Evolutionary conservation across 2,113 vertebrate species (phyloP).

Genomic region (Todiramphus saurophagus): DNA sequence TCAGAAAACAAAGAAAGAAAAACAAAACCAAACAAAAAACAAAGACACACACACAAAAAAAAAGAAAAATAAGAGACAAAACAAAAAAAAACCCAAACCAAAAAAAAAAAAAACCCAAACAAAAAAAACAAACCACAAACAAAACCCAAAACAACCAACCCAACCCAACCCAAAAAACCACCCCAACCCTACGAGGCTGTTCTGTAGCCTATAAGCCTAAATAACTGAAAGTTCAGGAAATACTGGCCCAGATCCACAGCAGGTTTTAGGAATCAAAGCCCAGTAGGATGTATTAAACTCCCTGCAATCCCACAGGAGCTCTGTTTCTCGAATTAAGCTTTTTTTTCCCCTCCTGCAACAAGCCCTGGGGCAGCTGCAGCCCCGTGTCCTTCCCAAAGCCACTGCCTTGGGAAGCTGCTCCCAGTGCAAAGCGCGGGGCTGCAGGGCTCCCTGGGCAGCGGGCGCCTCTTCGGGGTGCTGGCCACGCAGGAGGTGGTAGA

Average conservation of each 20-base stretch:
- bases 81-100: background rate
- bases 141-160: background rate
- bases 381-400: background rate
- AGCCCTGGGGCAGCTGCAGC: background rate
- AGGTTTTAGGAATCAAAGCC: background rate
- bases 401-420: background rate
- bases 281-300: background rate
- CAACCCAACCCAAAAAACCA: background rate
- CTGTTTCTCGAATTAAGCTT: background rate
- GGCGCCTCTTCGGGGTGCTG: accelerated
- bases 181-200: background rate
- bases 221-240: background rate
- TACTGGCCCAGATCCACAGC: background rate
- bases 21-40: background rate
- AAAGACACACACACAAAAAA: too few species aligned
- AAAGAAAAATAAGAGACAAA: background rate
- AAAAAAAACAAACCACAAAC: too few species aligned
- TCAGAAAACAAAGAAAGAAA: background rate
- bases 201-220: background rate
- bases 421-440: accelerated
- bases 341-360: background rate
- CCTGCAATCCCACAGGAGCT: background rate
- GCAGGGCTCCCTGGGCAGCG: accelerated
- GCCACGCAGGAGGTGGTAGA: background rate
- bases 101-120: background rate